Conservation (phyloP, 2,797 vertebrate species). For the Masticophis lateralis region DNA sequence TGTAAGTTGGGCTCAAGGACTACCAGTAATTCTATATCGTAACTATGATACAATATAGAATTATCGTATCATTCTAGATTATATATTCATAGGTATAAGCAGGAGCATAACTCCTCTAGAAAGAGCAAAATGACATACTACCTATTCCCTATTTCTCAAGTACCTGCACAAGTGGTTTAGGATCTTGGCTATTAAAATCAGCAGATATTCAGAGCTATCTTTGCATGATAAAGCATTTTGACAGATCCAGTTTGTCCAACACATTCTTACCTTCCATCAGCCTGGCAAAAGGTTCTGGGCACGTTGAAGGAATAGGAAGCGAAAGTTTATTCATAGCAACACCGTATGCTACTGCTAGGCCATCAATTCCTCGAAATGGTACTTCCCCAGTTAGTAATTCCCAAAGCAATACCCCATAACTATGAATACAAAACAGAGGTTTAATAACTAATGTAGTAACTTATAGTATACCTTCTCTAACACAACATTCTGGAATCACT, state of each 20-base stretch:
- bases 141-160: neutral
- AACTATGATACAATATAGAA: neutral
- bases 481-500: neutral
- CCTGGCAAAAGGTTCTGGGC: slow-evolving; percentile 91
- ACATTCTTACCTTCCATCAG: slow-evolving; percentile 91
- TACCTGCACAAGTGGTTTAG: neutral
- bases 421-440: slow-evolving; percentile 56
- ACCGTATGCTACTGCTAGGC: slow-evolving; percentile 92
- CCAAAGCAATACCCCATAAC: slow-evolving; percentile 94
- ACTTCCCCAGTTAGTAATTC: slow-evolving; percentile 94
- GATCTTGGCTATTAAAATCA: neutral
- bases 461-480: neutral
- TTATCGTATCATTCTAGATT: neutral
- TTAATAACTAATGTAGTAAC: neutral
- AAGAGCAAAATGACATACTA: neutral
- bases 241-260: neutral
- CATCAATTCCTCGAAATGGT: slow-evolving; percentile 92
- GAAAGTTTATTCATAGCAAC: slow-evolving; percentile 98
- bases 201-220: neutral
- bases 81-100: neutral
- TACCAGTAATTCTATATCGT: neutral
- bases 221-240: neutral
- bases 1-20: neutral
- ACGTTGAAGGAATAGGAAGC: slow-evolving; percentile 92
- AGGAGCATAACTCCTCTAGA: neutral